Conservation (phyloP, 2,797 vertebrate species). For the Cottoperca gobio region DNA sequence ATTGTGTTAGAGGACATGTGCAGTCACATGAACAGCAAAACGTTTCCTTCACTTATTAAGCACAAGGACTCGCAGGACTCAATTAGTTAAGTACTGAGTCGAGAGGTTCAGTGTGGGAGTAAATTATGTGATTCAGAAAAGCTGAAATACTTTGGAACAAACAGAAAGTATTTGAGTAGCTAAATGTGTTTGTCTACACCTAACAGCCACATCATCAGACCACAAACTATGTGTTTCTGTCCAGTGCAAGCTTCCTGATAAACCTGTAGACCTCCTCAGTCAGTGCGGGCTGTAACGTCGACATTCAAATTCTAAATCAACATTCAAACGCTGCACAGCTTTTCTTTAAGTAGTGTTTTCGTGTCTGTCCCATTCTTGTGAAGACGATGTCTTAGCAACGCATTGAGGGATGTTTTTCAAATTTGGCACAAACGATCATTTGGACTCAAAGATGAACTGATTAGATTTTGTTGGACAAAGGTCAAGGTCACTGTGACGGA, state of each 20-base stretch:
- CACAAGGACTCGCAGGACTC: conserved; percentile 25
- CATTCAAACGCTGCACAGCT: no score
- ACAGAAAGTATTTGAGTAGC: not conserved
- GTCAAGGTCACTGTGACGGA: no score
- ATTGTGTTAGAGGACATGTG: conserved; percentile 80
- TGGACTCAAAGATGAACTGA: no score
- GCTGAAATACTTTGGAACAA: not conserved
- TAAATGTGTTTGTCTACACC: not conserved
- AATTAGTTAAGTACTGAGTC: not conserved
- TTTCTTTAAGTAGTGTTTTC: no score
- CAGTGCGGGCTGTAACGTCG: no score
- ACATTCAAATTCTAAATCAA: no score
- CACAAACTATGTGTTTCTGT: not conserved
- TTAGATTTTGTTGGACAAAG: no score
- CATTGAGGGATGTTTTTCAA: no score
- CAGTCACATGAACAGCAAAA: conserved; percentile 73
- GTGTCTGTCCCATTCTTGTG: no score
- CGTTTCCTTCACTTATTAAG: not conserved
- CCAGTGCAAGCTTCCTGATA: not conserved
- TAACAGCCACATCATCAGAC: not conserved
- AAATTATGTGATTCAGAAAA: not conserved
- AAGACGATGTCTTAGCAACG: no score
- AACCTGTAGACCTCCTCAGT: no score
- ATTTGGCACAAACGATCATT: no score
- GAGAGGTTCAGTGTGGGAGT: not conserved